Evolutionary conservation across 2,888 invertebrate genomes (phyloP), one percentile per base, ranked within the genome.

Genomic region (Microplitis manilae): DNA sequence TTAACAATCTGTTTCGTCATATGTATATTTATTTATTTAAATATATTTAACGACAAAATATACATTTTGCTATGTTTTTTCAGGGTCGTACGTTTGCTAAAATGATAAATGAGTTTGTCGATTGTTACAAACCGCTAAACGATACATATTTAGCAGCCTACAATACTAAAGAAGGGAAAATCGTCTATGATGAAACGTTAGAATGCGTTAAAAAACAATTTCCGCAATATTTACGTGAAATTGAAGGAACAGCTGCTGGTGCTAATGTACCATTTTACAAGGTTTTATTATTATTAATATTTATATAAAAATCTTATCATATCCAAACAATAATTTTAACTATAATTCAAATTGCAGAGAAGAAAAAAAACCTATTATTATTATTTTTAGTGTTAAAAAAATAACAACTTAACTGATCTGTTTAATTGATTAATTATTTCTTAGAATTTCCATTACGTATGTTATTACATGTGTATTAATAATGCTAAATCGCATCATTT

Each of bases 181-280:
- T 91, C 78, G 93, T 94, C 0, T 97, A 96, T 85, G 95, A 96
- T 39, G 94, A 92, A 76, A 96, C 96, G 0, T 91, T 97, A 67
- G 91, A 91, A 4, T 92, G 92, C 79, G 94, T 95, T 82, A 93
- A 93, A 83, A 89, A 91, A 70, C 93, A 94, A 83, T 96, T 93
- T 89, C 96, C 97, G 0, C 95, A 96, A 85, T 97, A 97, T 86
- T 91, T 97, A 1, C 92, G 93, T 79, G 97, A 97, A 90, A 91
- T 97, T 62, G 93, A 95, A 87, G 97, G 97, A 6, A 93, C 94
- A n/a, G 95, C 97, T 6, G 96, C 96, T 86, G 97, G 97, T 0
- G 94, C 96, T 1, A 92, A 94, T 81, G 94, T 97, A 5, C 94
- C 96, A 0, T 97, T 97, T 88, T 90, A 95, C 83, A 94, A 96